Evolutionary conservation across 2,113 vertebrate species (phyloP), one percentile per base, ranked within the genome.

Genomic region (Sturnus vulgaris): DNA sequence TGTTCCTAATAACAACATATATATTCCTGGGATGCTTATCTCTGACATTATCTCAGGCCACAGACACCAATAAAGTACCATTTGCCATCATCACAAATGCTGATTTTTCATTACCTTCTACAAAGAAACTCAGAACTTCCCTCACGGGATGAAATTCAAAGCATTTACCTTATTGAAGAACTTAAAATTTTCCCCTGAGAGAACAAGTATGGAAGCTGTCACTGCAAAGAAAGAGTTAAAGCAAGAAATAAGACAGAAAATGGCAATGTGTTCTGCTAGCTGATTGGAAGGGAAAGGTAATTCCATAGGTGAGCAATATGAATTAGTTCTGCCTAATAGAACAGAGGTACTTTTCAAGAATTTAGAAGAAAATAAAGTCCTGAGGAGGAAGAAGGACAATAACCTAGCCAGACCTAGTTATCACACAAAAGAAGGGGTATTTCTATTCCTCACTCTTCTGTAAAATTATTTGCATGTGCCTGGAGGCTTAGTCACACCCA

Each of bases 181-280:
- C 76, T 92, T 94, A 85, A 94, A 95, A 88, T 35, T 91, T 52
- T 94, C 81, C 75, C 90, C 55, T 47, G 84, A 92, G 84, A 88
- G 63, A 94, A 63, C 17, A 91, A 65, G 55, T 75, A 88, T 23
- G 37, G 84, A 93, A 96, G 76, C 66, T 82, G 55, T 87, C 75
- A 81, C 63, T 63, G 88, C 90, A 93, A 91, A 95, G 65, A 88
- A 94, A 80, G 79, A 94, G 95, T 96, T 97, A 97, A 97, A 96
- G 55, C 55, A 70, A 92, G 73, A 92, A 90, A 47, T 57, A 52
- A 53, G 80, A 90, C 33, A 93, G 76, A 82, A 92, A 90, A 88
- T 3, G 7, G 55, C 50, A 63, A 57, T 10, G 28, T 86, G 50
- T 63, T 92, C 88, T 82, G 50, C 71, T 11, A 60, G 59, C 28